A percentile compares a stretch with the other conserved stretches of the same genome.
Conservation (phyloP, 2,797 vertebrate genomes). For the Liasis olivaceus region DNA sequence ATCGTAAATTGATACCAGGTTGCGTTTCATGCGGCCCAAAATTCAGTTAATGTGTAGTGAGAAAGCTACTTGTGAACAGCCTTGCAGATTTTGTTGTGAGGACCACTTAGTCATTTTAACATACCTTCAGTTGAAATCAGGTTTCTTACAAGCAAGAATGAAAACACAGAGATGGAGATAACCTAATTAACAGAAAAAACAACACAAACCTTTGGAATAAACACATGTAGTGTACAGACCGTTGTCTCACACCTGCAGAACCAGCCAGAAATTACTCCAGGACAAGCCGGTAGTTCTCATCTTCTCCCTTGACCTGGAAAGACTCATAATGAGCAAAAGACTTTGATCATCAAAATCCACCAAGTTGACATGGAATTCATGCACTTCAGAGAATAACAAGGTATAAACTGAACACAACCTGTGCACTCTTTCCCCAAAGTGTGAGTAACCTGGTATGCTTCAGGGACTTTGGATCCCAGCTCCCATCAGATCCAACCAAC, state of each 20-base stretch:
- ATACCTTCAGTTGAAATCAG: not conserved
- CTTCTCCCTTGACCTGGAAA: conserved; percentile 40
- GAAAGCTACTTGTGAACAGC: not conserved
- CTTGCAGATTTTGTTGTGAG: not conserved
- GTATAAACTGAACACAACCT: not conserved
- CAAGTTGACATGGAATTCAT: conserved; percentile 45
- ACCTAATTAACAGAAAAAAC: not conserved
- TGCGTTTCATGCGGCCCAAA: no score
- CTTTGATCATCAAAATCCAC: conserved; percentile 43
- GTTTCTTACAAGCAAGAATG: not conserved
- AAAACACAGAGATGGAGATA: not conserved
- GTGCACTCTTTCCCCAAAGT: no score
- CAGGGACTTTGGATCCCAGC: not conserved
- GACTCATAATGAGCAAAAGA: conserved; percentile 30
- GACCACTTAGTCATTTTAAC: not conserved
- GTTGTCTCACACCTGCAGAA: conserved; percentile 35
- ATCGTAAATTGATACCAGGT: no score
- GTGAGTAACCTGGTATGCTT: not conserved
- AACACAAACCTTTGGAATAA: not conserved
- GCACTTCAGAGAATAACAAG: conserved; percentile 21
- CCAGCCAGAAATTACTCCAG: conserved; percentile 35
- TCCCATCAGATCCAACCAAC: not conserved
- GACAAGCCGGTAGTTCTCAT: conserved; percentile 31
- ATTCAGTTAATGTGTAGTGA: no score
- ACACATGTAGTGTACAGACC: no score